These are phyloP conservation scores for Pterocles burchelli DNA, from an alignment of 2,113 vertebrate species.

Conservation along the genomic window DNA sequence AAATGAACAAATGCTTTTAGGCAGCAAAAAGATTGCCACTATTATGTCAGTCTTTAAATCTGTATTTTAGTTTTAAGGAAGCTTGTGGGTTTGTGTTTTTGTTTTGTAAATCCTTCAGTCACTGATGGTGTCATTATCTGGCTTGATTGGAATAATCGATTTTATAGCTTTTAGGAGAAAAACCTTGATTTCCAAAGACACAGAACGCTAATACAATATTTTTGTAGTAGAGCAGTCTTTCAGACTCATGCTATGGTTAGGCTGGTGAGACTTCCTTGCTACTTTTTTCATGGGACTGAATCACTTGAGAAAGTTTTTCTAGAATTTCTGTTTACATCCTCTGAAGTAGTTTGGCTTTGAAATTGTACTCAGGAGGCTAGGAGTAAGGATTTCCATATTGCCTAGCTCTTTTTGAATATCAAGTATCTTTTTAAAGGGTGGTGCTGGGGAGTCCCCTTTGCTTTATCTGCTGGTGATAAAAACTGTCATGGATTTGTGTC, in stretches of 20 bases:
- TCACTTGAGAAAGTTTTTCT: not conserved
- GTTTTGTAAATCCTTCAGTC: not conserved
- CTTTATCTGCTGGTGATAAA: not conserved
- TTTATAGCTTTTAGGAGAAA: not conserved
- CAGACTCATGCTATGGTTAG: not conserved
- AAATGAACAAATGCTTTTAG: not conserved
- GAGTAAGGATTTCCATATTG: not conserved
- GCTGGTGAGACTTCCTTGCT: not conserved
- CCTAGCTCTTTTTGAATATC: not conserved
- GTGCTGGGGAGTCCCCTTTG: not conserved
- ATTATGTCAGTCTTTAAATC: not conserved
- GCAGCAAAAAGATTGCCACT: not conserved
- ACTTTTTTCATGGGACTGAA: not conserved
- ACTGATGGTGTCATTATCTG: not conserved
- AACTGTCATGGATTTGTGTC: not conserved
- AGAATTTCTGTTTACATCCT: not conserved
- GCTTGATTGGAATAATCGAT: not conserved
- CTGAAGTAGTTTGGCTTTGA: not conserved
- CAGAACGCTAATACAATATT: not conserved
- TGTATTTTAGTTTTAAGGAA: not conserved
- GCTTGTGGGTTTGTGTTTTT: not conserved
- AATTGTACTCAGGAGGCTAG: not conserved
- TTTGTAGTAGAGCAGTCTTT: not conserved
- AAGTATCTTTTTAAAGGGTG: not conserved
- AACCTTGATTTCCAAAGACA: not conserved